phyloP scores from a whole-genome alignment of 2,113 vertebrate genomes.

The Cygnus atratus region DNA sequence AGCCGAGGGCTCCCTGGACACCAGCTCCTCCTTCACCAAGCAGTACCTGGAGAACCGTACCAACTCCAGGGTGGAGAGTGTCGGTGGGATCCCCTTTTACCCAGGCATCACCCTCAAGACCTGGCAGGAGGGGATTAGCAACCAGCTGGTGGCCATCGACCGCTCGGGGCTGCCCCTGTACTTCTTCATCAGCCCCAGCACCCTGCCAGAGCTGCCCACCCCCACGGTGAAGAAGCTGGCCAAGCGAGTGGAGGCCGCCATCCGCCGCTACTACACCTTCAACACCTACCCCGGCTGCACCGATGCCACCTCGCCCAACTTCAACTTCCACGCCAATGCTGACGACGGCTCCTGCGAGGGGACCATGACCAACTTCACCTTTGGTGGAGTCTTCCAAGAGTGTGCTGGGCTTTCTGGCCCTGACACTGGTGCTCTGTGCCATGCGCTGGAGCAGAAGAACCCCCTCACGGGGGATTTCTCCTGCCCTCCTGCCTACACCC shows the following conservation, averaged over 20 bases:
- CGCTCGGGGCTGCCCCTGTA: constrained; percentile 84
- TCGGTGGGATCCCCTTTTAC: constrained; percentile 85
- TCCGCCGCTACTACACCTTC: constrained; percentile 84
- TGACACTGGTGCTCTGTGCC: constrained; percentile 69
- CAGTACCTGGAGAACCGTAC: constrained; percentile 83
- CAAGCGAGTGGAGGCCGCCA: constrained; percentile 68
- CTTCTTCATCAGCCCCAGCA: constrained; percentile 78
- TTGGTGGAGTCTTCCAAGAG: constrained; percentile 86
- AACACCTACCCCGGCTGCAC: constrained; percentile 89
- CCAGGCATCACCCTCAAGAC: constrained; percentile 89
- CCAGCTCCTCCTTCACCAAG: constrained; percentile 55
- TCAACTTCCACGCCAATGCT: constrained; percentile 89
- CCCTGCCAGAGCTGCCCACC: constrained; percentile 80
- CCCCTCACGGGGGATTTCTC: constrained; percentile 80
- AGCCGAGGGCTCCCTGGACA: background rate
- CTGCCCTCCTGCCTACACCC: constrained; percentile 74
- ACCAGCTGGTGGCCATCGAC: constrained; percentile 90
- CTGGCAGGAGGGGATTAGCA: constrained; percentile 86
- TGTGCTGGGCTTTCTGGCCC: constrained; percentile 61
- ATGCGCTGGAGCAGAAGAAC: constrained; percentile 81
- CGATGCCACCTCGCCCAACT: constrained; percentile 78
- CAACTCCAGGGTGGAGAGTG: constrained; percentile 83
- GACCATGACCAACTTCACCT: constrained; percentile 83
- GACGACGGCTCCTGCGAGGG: constrained; percentile 86
- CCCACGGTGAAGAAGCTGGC: constrained; percentile 81